Conservation (phyloP, 1,140 invertebrate genomes). For the Latrodectus geometricus region DNA sequence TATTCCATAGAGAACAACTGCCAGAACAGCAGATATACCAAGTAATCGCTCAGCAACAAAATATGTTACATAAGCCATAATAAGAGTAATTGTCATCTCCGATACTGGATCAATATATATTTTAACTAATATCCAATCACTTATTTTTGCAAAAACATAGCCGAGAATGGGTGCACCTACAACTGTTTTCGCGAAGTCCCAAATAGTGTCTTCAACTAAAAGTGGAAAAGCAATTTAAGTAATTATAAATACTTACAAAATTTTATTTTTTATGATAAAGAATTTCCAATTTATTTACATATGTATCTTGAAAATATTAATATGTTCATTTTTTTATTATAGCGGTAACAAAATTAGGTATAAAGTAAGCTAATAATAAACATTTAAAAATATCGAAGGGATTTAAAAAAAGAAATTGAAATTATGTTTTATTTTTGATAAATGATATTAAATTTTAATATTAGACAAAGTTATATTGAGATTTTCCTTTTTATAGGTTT, state of each 20-base stretch:
- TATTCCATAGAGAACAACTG: slow-evolving; percentile 70
- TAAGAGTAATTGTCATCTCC: slow-evolving; percentile 71
- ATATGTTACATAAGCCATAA: slow-evolving; percentile 70
- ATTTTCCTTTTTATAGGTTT: too few relatives aligned
- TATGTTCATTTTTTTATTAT: too few relatives aligned
- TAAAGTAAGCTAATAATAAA: too few relatives aligned
- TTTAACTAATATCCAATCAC: slow-evolving; percentile 66
- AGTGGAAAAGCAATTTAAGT: not conserved
- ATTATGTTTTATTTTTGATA: too few relatives aligned
- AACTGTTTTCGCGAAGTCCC: slow-evolving; percentile 58
- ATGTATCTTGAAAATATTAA: too few relatives aligned
- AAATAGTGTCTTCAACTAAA: not conserved
- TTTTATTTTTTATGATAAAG: too few relatives aligned
- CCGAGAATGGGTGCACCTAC: slow-evolving; percentile 70
- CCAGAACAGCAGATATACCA: slow-evolving; percentile 70
- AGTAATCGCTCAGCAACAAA: slow-evolving; percentile 70
- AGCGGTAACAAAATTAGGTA: too few relatives aligned
- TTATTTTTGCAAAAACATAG: slow-evolving; percentile 68
- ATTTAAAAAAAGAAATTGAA: too few relatives aligned
- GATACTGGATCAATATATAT: slow-evolving; percentile 70
- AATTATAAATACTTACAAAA: not conserved
- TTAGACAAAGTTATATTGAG: too few relatives aligned
- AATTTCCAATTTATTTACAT: too few relatives aligned
- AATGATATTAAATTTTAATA: too few relatives aligned
- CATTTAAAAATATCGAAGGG: too few relatives aligned